These are phyloP conservation scores for Temnothorax ravouxi DNA, from an alignment of 2,888 invertebrate species.

Conservation along the genomic window DNA sequence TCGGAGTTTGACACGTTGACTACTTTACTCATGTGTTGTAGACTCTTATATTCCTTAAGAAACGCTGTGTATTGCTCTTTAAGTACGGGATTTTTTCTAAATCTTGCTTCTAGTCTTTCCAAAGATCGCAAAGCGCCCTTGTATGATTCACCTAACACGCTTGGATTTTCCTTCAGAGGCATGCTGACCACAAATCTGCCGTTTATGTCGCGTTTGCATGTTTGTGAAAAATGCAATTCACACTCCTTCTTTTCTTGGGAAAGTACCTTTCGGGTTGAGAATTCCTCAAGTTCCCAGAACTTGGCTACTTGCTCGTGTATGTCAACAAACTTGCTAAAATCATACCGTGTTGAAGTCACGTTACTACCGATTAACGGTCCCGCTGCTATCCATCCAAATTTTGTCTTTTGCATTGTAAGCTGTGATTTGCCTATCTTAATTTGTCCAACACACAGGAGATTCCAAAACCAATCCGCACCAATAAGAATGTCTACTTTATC, in stretches of 20 bases:
- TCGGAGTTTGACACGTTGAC: background rate
- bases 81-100: background rate
- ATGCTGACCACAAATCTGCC: background rate
- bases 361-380: background rate
- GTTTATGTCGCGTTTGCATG: background rate
- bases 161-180: background rate
- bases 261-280: background rate
- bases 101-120: background rate
- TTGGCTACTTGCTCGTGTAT: background rate
- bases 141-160: background rate
- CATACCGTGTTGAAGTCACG: background rate
- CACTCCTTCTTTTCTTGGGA: background rate
- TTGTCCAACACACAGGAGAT: background rate
- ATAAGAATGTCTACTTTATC: background rate
- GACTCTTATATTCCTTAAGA: background rate
- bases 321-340: background rate
- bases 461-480: background rate
- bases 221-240: background rate
- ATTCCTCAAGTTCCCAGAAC: slow-evolving; percentile 10
- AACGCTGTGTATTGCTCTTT: slow-evolving; percentile 6
- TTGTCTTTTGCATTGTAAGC: background rate
- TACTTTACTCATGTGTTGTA: background rate
- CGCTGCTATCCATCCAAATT: slow-evolving; percentile 13
- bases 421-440: background rate
- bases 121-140: background rate